Base-by-base conservation (phyloP, 2,113 vertebrate genomes). In the Bagarius yarrelli region DNA sequence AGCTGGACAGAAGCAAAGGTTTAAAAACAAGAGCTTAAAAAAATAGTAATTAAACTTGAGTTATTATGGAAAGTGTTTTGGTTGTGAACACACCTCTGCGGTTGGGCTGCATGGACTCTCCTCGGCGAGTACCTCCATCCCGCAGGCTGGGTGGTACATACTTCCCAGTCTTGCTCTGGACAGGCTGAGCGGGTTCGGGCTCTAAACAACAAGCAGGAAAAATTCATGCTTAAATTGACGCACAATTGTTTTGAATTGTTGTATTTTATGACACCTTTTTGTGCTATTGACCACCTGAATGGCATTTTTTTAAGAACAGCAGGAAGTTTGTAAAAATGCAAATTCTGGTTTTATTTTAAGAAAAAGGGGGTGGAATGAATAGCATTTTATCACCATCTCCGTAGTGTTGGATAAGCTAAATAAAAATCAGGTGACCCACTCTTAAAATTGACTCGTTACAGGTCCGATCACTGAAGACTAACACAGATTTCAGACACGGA, bases 101-200 rank as follows among this genome's bases (percentile, higher is more conserved):
- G 87, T 97, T 98, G 4, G 96, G 96, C 91, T 98, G 96, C 96
- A 98, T 98, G 50, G 97, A 98, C 87, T 98, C 96, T 19, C 97
- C 97, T 0, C 96, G 89, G 11, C 96, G 93, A 3, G 93, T 95
- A 59, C 94, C 91, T 47, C 97, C 96, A 0, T 98, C 96, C 3
- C 96, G 87, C 89, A 98, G 87, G 83, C 95, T 97, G 0, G 97
- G 97, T 0, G 97, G 96, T 3, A 98, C 95, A 0, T 98, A 98
- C 81, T 98, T 98, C 34, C 97, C 97, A 0, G 96, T 98, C 91
- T 98, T 98, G 92, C 86, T 97, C 88, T 94, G 94, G 0, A 94
- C 90, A 0, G 96, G 95, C 85, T 94, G 94, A 0, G 91, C 94
- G 0, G 96, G 95, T 77, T 98, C 97, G 1, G 96, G 93, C 82